phyloP scores from a whole-genome alignment of 2,113 vertebrate genomes.

The Leptocoma aspasia region DNA sequence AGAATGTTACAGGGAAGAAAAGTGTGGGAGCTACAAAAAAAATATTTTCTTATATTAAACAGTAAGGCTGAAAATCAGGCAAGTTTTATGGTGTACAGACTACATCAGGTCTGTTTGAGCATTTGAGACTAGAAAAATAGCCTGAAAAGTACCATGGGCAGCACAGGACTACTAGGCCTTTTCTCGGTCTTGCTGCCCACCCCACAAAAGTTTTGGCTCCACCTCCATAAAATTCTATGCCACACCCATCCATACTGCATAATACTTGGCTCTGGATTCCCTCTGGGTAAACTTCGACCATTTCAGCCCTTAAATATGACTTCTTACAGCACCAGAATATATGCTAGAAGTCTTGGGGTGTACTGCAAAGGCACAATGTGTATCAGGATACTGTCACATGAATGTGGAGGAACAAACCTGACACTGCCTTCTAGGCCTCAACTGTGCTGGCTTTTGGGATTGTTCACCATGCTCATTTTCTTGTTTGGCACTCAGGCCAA shows the following conservation, averaged over 20 bases:
- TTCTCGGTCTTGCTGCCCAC: not conserved
- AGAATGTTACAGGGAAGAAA: not conserved
- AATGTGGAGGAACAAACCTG: not conserved
- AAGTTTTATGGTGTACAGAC: not conserved
- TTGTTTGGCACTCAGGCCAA: not conserved
- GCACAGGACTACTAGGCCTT: not conserved
- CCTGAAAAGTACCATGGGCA: not conserved
- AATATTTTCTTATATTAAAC: not conserved
- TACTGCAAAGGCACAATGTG: not conserved
- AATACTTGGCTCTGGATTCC: not conserved
- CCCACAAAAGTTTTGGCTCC: not conserved
- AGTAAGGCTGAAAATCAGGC: not conserved
- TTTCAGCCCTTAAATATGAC: not conserved
- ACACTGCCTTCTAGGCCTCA: not conserved
- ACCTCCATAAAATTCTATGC: not conserved
- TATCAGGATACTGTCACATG: not conserved
- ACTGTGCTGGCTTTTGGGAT: not conserved
- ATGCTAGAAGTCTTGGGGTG: not conserved
- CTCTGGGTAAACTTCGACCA: not conserved
- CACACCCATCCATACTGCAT: not conserved
- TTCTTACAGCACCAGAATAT: not conserved
- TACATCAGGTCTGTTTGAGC: not conserved
- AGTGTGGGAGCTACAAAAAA: not conserved
- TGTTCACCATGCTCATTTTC: not conserved
- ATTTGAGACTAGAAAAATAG: not conserved